These are phyloP conservation scores for Pseudorectes ferrugineus DNA, from an alignment of 2,113 vertebrate species.

Conservation along the genomic window DNA sequence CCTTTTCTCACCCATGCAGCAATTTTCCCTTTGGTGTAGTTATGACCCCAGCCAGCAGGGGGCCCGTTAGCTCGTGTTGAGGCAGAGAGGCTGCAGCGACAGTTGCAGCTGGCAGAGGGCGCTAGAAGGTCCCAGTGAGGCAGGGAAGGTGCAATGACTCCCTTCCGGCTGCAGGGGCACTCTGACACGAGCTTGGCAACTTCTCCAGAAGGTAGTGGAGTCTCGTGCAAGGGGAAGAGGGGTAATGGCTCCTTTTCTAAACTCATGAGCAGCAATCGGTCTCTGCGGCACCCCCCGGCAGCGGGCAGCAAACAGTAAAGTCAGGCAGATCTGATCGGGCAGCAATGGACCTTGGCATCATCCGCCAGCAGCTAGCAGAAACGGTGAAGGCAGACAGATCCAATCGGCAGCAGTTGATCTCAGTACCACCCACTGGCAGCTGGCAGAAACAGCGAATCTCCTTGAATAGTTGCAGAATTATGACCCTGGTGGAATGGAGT, in stretches of 20 bases:
- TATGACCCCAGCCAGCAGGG: not conserved
- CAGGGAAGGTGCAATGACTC: not conserved
- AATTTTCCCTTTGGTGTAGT: not conserved
- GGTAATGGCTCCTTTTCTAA: not conserved
- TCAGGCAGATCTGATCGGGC: too few species aligned
- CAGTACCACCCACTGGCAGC: not conserved
- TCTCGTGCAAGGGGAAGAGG: too few species aligned
- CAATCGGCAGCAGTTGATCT: fast-evolving
- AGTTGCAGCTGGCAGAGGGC: not conserved
- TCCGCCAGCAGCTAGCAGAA: not conserved
- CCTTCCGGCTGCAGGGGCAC: not conserved
- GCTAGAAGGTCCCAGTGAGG: not conserved
- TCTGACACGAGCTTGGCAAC: not conserved
- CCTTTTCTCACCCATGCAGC: not conserved
- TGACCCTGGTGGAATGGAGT: not conserved
- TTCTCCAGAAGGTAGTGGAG: not conserved
- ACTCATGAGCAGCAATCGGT: not conserved
- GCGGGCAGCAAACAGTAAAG: not conserved
- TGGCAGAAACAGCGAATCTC: not conserved
- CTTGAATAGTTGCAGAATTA: not conserved
- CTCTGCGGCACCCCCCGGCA: not conserved
- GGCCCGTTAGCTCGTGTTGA: not conserved
- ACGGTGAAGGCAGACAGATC: not conserved
- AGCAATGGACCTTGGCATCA: not conserved
- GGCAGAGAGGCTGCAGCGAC: not conserved